Percentiles rank a stretch among this genome's conserved stretches.
These are phyloP conservation scores for Hepsetus odoe DNA, from an alignment of 2,113 vertebrate species.

Conservation along the genomic window DNA sequence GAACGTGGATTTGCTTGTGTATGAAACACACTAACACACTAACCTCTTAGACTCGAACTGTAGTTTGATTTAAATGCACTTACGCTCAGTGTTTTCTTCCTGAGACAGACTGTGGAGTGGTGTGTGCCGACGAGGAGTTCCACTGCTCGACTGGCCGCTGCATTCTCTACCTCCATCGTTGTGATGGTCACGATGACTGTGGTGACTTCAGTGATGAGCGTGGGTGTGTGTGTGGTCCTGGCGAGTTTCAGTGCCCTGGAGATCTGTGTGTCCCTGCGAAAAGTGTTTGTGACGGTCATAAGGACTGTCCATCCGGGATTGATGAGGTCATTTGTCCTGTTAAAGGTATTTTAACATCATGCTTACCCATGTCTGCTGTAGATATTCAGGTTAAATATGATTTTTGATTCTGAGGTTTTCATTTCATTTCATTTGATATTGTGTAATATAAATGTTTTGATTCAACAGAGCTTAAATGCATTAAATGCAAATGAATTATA, in stretches of 20 bases:
- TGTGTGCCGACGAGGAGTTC: constrained; percentile 79
- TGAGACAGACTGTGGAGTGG: constrained; percentile 78
- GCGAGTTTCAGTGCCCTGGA: constrained; percentile 80
- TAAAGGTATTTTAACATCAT: constrained; percentile 77
- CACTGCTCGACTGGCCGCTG: constrained; percentile 79
- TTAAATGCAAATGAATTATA: no score
- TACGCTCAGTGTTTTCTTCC: no score
- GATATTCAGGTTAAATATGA: no score
- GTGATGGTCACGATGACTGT: constrained; percentile 86
- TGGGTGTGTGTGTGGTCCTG: constrained; percentile 75
- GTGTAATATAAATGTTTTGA: no score
- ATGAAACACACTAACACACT: no score
- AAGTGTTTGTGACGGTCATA: constrained; percentile 78
- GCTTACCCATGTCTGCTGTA: background rate
- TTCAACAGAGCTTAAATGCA: no score
- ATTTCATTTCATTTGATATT: no score
- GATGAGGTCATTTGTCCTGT: constrained; percentile 82
- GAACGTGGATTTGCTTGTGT: no score
- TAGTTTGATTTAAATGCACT: no score
- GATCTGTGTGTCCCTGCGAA: constrained; percentile 71
- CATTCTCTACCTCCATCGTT: constrained; percentile 78
- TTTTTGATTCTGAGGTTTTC: background rate
- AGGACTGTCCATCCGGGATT: constrained; percentile 76
- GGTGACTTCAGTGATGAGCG: constrained; percentile 85
- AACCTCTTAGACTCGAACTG: no score